Percentiles rank a stretch among this genome's conserved stretches.
Evolutionary conservation across 2,888 invertebrate species (phyloP).

Genomic region (Apotomis betuletana): DNA sequence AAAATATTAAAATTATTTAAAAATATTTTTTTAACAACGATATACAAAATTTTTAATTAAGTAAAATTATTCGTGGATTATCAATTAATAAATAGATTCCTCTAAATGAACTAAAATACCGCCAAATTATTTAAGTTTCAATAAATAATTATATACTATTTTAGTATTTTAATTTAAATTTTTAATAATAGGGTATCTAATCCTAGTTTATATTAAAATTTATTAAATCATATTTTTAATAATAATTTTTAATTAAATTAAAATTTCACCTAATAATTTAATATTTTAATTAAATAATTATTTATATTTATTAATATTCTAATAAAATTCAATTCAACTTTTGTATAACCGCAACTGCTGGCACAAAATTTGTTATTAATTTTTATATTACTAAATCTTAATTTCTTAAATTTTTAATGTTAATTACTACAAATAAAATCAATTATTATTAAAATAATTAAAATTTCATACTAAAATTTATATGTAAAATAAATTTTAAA

Average conservation of each 20-base stretch:
- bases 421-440: slow-evolving; percentile 61
- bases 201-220: slow-evolving; percentile 84
- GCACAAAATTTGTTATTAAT: slow-evolving; percentile 86
- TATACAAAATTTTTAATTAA: slow-evolving; percentile 77
- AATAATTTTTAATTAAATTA: slow-evolving; percentile 73
- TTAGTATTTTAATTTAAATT: slow-evolving; percentile 77
- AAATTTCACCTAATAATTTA: slow-evolving; percentile 84
- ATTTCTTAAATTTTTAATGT: slow-evolving; percentile 84
- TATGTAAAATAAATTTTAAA: slow-evolving; percentile 82
- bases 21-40: slow-evolving; percentile 79
- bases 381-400: slow-evolving; percentile 84
- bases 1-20: slow-evolving; percentile 71
- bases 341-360: slow-evolving; percentile 89
- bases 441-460: slow-evolving; percentile 72
- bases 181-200: slow-evolving; percentile 88
- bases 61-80: slow-evolving; percentile 85
- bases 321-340: slow-evolving; percentile 82
- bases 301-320: slow-evolving; percentile 66
- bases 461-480: slow-evolving; percentile 76
- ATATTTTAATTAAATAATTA: slow-evolving; percentile 64
- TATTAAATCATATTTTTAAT: slow-evolving; percentile 66
- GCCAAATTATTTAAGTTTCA: slow-evolving; percentile 88
- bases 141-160: slow-evolving; percentile 84
- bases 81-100: slow-evolving; percentile 88
- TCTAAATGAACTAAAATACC: slow-evolving; percentile 88